These are phyloP conservation scores for Misgurnus anguillicaudatus DNA, from an alignment of 2,113 vertebrate species.

Conservation along the genomic window DNA sequence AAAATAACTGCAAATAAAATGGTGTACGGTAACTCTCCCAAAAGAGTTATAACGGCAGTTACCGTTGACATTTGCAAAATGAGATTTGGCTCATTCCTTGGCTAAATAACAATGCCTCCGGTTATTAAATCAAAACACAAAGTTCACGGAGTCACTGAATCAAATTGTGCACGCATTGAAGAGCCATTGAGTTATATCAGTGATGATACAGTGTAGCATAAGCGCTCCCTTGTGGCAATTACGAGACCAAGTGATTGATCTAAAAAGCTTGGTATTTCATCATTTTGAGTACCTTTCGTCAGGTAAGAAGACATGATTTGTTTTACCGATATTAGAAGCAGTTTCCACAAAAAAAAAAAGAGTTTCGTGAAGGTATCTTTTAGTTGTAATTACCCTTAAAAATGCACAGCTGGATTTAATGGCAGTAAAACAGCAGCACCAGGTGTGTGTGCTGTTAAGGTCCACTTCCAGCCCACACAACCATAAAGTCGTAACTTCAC, in stretches of 20 bases:
- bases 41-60: neutral
- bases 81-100: neutral
- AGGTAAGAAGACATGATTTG: neutral
- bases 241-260: neutral
- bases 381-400: slow-evolving; percentile 64
- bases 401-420: slow-evolving; percentile 68
- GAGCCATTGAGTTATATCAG: neutral
- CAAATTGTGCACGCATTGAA: neutral
- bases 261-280: neutral
- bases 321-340: slow-evolving; percentile 17
- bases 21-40: neutral
- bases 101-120: slow-evolving; percentile 6
- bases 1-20: neutral
- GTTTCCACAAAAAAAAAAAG: slow-evolving; percentile 15
- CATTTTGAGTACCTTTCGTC: neutral
- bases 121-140: slow-evolving; percentile 5
- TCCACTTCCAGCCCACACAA: slow-evolving; percentile 18
- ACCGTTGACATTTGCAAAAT: neutral
- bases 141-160: neutral
- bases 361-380: slow-evolving; percentile 66
- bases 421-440: slow-evolving; percentile 61
- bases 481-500: slow-evolving; percentile 15
- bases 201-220: slow-evolving; percentile 28
- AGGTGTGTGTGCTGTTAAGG: slow-evolving; percentile 55
- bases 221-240: slow-evolving; percentile 48